phyloP scores from a whole-genome alignment of 2,113 vertebrate species.

The Lepus europaeus region DNA sequence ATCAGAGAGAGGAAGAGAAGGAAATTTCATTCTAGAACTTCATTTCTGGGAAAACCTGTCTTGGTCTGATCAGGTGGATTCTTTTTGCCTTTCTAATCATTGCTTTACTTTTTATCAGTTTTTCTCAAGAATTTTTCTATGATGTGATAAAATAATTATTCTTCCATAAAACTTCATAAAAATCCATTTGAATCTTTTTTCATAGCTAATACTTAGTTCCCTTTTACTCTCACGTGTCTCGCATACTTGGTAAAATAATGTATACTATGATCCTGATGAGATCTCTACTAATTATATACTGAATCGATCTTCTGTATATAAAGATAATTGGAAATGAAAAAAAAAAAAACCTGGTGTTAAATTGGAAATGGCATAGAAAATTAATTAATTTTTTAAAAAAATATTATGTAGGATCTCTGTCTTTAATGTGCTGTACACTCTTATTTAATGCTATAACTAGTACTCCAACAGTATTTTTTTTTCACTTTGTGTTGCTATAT shows the following conservation, averaged over 20 bases:
- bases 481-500: no score
- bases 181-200: background rate
- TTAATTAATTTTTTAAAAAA: no score
- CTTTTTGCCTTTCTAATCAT: background rate
- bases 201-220: background rate
- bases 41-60: background rate
- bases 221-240: background rate
- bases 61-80: background rate
- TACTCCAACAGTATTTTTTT: no score
- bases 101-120: background rate
- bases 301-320: no score
- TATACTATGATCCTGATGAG: no score
- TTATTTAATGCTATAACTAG: no score
- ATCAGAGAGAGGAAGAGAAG: background rate
- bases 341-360: no score
- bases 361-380: no score
- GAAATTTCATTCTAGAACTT: background rate
- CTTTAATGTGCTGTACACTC: no score
- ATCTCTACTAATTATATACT: no score
- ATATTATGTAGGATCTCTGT: no score
- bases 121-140: background rate
- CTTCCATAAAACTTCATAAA: background rate
- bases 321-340: no score
- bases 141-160: background rate
- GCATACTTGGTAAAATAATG: conserved; percentile 31